Percentiles rank a stretch among this genome's conserved stretches.
Conservation (phyloP, 2,888 invertebrate genomes). For the Ferrisia virgata region DNA sequence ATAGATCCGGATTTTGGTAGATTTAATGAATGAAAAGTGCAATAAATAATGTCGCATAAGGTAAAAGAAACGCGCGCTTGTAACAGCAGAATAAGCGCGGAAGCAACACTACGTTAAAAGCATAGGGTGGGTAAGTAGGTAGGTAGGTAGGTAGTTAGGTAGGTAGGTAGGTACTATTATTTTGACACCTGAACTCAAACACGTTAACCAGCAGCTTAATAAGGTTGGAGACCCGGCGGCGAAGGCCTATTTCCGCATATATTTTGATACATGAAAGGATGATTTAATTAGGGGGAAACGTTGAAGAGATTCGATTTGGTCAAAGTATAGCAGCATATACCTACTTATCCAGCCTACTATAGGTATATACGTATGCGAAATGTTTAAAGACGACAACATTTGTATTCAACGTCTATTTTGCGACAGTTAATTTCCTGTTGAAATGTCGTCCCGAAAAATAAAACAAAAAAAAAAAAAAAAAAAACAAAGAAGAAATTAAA, state of each 20-base stretch:
- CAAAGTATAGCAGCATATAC: background rate
- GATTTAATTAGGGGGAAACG: conserved; percentile 3
- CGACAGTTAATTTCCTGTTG: background rate
- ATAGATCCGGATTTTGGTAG: background rate
- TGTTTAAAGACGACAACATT: background rate
- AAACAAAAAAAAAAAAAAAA: no score
- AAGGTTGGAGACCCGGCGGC: background rate
- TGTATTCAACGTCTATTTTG: background rate
- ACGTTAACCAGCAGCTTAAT: background rate
- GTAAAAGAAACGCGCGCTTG: background rate
- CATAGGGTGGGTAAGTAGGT: no score
- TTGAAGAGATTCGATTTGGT: conserved; percentile 3
- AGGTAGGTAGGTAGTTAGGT: no score
- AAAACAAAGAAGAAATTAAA: background rate
- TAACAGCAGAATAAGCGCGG: background rate
- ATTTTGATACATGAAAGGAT: background rate
- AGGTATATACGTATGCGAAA: background rate
- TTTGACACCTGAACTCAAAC: conserved; percentile 9
- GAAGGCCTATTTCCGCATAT: background rate
- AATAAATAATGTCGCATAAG: background rate
- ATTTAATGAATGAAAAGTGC: background rate
- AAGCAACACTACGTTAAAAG: background rate
- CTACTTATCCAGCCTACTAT: background rate
- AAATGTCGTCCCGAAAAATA: background rate
- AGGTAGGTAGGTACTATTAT: background rate